Base-by-base conservation (phyloP, 2,888 invertebrate genomes). In the Pristionchus entomophagus region DNA sequence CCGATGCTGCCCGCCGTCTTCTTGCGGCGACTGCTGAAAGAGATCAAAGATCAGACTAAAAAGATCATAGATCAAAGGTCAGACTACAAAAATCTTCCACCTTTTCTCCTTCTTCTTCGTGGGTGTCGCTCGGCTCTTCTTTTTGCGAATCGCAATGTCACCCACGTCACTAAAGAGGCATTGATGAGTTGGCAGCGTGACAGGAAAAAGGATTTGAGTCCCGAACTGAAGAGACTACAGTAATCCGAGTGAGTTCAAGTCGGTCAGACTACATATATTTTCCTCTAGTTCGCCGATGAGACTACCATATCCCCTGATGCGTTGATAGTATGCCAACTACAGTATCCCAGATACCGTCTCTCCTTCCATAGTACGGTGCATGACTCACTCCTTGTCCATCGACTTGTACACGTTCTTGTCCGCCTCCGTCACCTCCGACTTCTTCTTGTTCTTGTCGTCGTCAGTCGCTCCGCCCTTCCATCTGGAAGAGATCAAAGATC, bases 321-420 rank as follows among this genome's bases (percentile, higher is more conserved):
- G n/a, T n/a, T n/a, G n/a, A n/a, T n/a, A n/a, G n/a, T n/a, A n/a
- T n/a, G n/a, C n/a, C n/a, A n/a, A n/a, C n/a, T n/a, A n/a, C n/a
- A n/a, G n/a, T n/a, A n/a, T n/a, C n/a, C n/a, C n/a, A n/a, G n/a
- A n/a, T n/a, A n/a, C n/a, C n/a, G n/a, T n/a, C n/a, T n/a, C n/a
- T n/a, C n/a, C n/a, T n/a, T n/a, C n/a, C n/a, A n/a, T n/a, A n/a
- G n/a, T n/a, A n/a, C n/a, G n/a, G n/a, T n/a, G n/a, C n/a, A n/a
- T n/a, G n/a, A 65, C 65, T 65, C 35, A 65, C 65, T 65, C 65
- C n/a, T n/a, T n/a, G n/a, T n/a, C n/a, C 17, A 65, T 19, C 12
- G 65, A 65, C 65, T 65, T 65, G 65, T 65, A 65, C 35, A 65
- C 65, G 32, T 65, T 65, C 65, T 65, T 65, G 22, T 65, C 65